phyloP scores from a whole-genome alignment of 1,140 invertebrate genomes.

The Hylyphantes graminicola region DNA sequence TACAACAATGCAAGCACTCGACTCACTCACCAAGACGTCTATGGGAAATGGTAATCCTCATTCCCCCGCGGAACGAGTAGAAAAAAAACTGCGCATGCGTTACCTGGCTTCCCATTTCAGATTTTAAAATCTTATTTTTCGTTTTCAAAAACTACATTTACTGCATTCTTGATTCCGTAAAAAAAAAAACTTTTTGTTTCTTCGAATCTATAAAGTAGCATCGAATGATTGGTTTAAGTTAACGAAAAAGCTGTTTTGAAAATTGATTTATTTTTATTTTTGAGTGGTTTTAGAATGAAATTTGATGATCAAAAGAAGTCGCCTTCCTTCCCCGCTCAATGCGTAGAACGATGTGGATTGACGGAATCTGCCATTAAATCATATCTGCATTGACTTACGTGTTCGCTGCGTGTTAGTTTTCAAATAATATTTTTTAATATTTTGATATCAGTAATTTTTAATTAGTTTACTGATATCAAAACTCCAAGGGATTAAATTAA shows the following conservation, averaged over 20 bases:
- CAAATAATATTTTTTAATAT: no score
- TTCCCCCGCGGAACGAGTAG: conserved; percentile 57
- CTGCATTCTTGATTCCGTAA: background rate
- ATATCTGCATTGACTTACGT: background rate
- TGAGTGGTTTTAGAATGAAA: conserved; percentile 19
- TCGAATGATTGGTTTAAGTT: background rate
- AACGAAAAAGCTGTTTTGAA: background rate
- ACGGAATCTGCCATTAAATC: conserved; percentile 23
- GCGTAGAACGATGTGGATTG: conserved; percentile 15
- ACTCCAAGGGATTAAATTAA: no score
- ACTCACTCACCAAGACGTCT: conserved; percentile 51
- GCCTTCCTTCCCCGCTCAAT: conserved; percentile 14
- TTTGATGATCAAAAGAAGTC: conserved; percentile 29
- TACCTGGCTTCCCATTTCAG: conserved; percentile 57
- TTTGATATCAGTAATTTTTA: no score
- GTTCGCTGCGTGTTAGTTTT: background rate
- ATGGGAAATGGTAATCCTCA: conserved; percentile 61
- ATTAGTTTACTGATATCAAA: no score
- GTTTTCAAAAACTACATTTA: conserved; percentile 51
- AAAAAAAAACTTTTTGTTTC: conserved; percentile 9
- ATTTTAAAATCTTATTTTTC: conserved; percentile 61
- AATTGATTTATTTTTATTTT: conserved; percentile 23
- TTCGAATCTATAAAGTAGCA: background rate
- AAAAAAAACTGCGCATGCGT: conserved; percentile 61
- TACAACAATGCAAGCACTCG: conserved; percentile 50